These are phyloP conservation scores for Drosophila gunungcola DNA, from an alignment of 1,140 invertebrate species.

Conservation along the genomic window DNA sequence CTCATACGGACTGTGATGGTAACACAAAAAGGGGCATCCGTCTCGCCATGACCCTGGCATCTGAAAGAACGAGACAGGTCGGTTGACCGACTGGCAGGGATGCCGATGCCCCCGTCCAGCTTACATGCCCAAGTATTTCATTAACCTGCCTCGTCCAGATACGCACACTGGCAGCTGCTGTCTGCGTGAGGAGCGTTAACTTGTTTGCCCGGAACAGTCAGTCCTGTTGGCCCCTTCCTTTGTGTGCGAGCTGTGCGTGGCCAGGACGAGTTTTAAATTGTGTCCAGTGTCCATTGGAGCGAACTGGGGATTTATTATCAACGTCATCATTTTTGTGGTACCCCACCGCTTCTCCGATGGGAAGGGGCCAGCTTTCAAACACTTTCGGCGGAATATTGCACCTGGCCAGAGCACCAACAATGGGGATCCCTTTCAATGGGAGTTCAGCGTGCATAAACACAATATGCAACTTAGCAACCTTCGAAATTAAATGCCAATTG, in stretches of 20 bases:
- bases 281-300: constrained; percentile 30
- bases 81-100: constrained; percentile 25
- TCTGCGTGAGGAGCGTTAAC: constrained; percentile 59
- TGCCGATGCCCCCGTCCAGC: constrained; percentile 18
- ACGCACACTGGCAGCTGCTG: constrained; percentile 67
- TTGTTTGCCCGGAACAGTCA: constrained; percentile 40
- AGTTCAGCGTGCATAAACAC: constrained; percentile 45
- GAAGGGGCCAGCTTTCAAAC: constrained; percentile 38
- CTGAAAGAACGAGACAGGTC: constrained; percentile 21
- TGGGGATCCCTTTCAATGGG: constrained; percentile 12
- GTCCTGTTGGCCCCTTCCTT: constrained; percentile 3
- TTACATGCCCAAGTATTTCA: constrained; percentile 69
- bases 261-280: constrained; percentile 37
- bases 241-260: background rate
- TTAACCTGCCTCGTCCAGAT: constrained; percentile 78
- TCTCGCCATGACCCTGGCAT: constrained; percentile 25
- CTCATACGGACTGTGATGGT: constrained; percentile 1
- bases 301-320: constrained; percentile 68
- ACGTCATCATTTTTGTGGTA: constrained; percentile 70
- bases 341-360: constrained; percentile 7
- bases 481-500: constrained; percentile 71
- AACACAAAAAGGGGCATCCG: constrained; percentile 17
- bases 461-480: constrained; percentile 56
- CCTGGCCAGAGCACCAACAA: background rate
- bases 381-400: constrained; percentile 19